phyloP scores from a whole-genome alignment of 2,888 invertebrate species.

The Drosophila nigricruria region DNA sequence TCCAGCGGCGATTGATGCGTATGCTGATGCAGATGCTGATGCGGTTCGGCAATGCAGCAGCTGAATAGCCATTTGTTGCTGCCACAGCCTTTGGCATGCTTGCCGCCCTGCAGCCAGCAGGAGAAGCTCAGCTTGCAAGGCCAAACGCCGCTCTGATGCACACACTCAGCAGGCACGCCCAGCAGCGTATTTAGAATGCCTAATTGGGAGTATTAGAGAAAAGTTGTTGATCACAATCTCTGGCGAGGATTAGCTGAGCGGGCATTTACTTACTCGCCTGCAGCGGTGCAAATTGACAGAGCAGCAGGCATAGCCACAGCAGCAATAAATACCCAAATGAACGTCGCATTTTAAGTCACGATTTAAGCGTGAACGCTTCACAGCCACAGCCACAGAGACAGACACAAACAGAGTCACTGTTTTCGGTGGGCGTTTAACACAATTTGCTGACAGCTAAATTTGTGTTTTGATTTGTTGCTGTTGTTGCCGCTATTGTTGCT shows the following conservation, averaged over 20 bases:
- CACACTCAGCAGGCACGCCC: conserved; percentile 84
- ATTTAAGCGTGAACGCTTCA: conserved; percentile 3
- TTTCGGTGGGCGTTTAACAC: conserved; percentile 45
- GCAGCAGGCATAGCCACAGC: conserved; percentile 48
- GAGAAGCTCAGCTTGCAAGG: conserved; percentile 90
- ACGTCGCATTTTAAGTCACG: conserved; percentile 51
- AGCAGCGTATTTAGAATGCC: conserved; percentile 84
- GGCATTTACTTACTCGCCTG: conserved; percentile 62
- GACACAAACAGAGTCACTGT: conserved; percentile 18
- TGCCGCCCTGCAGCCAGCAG: conserved; percentile 92
- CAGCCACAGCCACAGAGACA: conserved; percentile 2
- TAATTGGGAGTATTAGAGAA: conserved; percentile 28
- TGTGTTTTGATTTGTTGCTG: conserved; percentile 28
- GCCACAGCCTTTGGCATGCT: conserved; percentile 89
- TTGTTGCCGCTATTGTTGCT: conserved; percentile 45
- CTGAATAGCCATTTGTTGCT: conserved; percentile 90
- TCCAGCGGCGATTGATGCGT: conserved; percentile 73
- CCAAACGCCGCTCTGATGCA: conserved; percentile 87
- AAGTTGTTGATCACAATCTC: neutral
- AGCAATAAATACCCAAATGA: conserved; percentile 35
- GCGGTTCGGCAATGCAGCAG: conserved; percentile 87
- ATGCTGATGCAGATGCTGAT: conserved; percentile 87
- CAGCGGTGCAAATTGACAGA: conserved; percentile 43
- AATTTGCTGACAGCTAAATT: conserved; percentile 47
- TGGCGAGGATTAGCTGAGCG: neutral